These are phyloP conservation scores for Panthera uncia DNA, from an alignment of 2,113 vertebrate genomes.

Conservation along the genomic window DNA sequence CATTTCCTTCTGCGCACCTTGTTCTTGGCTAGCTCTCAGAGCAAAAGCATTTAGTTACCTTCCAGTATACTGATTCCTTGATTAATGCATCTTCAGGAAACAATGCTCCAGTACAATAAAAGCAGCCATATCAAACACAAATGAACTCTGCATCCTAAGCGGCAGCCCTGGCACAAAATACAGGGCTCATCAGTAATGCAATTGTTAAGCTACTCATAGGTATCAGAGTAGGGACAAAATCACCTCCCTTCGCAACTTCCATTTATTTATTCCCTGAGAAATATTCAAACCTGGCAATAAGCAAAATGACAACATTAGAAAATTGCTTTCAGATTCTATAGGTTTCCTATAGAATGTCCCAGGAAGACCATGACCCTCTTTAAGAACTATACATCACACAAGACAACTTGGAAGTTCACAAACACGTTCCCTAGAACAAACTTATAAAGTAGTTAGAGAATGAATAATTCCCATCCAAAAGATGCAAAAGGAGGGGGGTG, in stretches of 20 bases:
- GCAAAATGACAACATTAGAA: conserved; percentile 29
- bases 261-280: not conserved
- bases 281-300: not conserved
- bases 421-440: not conserved
- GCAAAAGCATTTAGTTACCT: not conserved
- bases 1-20: conserved; percentile 8
- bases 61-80: not conserved
- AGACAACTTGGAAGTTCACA: not conserved
- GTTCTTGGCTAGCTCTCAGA: not conserved
- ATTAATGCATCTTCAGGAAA: conserved; percentile 11
- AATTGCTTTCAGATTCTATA: not conserved
- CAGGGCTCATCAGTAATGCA: not conserved
- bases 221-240: not conserved
- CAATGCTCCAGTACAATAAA: not conserved
- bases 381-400: not conserved
- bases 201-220: not conserved
- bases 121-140: not conserved
- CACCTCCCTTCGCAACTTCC: not conserved
- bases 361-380: not conserved
- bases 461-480: not conserved
- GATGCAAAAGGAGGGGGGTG: not conserved
- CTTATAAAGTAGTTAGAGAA: not conserved
- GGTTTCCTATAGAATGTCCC: not conserved
- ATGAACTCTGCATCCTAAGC: not conserved
- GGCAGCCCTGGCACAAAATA: not conserved